A percentile compares a stretch with the other conserved stretches of the same genome.
Conservation (phyloP, 2,888 invertebrate genomes). For the Mystacides longicornis region DNA sequence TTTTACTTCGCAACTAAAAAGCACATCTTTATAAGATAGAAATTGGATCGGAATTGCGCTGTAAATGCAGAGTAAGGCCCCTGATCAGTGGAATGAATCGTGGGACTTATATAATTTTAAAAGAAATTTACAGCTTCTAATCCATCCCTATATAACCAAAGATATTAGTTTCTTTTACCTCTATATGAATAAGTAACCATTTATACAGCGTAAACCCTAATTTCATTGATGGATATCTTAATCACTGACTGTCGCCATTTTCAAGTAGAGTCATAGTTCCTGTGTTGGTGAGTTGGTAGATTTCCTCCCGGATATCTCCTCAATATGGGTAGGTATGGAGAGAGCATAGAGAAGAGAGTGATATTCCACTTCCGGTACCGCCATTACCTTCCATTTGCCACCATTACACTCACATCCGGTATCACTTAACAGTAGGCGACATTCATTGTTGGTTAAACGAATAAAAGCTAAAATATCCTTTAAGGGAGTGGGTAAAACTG, state of each 20-base stretch:
- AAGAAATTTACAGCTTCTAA: neutral
- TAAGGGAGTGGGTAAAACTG: neutral
- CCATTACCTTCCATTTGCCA: slow-evolving; percentile 25
- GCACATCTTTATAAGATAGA: too few relatives aligned
- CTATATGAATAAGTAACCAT: too few relatives aligned
- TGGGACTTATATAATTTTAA: neutral
- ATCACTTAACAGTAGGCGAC: slow-evolving; percentile 21
- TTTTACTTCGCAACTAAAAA: too few relatives aligned
- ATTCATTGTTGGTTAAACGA: slow-evolving; percentile 15
- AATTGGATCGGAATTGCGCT: too few relatives aligned
- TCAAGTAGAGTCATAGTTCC: neutral
- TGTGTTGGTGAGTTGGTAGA: too few relatives aligned
- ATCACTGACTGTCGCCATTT: slow-evolving; percentile 6
- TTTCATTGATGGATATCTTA: slow-evolving; percentile 7
- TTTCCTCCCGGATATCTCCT: too few relatives aligned
- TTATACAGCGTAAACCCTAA: slow-evolving; percentile 1
- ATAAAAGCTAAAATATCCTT: neutral
- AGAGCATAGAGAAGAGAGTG: slow-evolving; percentile 2
- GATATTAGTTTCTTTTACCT: neutral
- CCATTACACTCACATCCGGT: slow-evolving; percentile 24
- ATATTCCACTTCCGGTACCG: slow-evolving; percentile 22
- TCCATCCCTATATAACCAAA: neutral
- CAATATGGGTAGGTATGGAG: too few relatives aligned
- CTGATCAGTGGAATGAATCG: too few relatives aligned
- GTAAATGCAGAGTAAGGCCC: too few relatives aligned